Conservation (phyloP, 1,140 invertebrate genomes). For the Ooceraea biroi region DNA sequence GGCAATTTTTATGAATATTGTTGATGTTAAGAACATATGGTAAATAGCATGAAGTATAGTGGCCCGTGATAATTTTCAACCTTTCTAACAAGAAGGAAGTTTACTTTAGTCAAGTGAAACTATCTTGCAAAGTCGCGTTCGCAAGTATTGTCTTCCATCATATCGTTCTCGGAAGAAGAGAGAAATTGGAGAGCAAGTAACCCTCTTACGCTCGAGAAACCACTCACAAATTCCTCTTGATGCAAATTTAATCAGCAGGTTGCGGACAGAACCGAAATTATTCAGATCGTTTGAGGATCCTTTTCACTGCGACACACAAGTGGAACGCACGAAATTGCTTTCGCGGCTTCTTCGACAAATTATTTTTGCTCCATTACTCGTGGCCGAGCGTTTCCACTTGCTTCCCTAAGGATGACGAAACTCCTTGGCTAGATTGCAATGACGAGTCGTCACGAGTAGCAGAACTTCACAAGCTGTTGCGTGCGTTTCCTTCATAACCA, state of each 20-base stretch:
- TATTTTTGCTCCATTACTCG: conserved; percentile 10
- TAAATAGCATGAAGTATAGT: not conserved
- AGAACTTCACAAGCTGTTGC: not conserved
- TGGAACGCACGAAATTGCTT: not conserved
- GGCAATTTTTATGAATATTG: conserved; percentile 12
- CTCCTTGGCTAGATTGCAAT: not conserved
- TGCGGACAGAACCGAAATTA: conserved; percentile 1
- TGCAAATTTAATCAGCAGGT: conserved; percentile 24
- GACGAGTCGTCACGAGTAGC: conserved; percentile 3
- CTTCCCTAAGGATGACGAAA: not conserved
- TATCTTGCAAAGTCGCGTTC: conserved; percentile 13
- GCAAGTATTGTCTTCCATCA: conserved; percentile 27
- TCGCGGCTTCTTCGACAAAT: not conserved
- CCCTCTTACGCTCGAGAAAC: not conserved
- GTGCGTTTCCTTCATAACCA: not conserved
- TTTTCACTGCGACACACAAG: not conserved
- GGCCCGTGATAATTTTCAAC: not conserved
- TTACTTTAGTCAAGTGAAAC: not conserved
- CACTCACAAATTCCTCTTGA: not conserved
- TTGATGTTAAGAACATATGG: conserved; percentile 1
- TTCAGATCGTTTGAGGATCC: not conserved
- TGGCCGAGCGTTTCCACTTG: not conserved
- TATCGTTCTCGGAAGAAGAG: not conserved
- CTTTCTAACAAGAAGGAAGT: not conserved
- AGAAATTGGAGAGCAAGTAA: not conserved